Percentiles rank a stretch among this genome's conserved stretches.
phyloP scores from a whole-genome alignment of 2,888 invertebrate genomes.

The Dryomyza anilis region DNA sequence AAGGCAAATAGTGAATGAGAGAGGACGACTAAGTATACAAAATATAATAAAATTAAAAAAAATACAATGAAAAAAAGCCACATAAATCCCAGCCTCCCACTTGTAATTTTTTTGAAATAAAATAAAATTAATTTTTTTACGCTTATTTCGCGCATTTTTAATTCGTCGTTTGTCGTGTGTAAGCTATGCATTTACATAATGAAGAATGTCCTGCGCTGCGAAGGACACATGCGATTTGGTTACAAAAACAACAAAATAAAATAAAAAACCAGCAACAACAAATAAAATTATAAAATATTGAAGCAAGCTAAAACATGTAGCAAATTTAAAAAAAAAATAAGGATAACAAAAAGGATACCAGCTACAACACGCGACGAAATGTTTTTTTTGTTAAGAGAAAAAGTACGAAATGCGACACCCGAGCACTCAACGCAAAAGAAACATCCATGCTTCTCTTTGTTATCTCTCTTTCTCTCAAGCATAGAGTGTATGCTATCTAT shows the following conservation, averaged over 20 bases:
- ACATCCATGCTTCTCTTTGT: too few relatives aligned
- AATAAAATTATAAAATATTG: constrained; percentile 53
- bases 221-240: constrained; percentile 39
- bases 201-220: constrained; percentile 52
- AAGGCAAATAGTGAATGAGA: background rate
- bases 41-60: constrained; percentile 10
- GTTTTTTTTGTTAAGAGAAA: background rate
- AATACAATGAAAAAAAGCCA: background rate
- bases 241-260: constrained; percentile 16
- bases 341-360: background rate
- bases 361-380: background rate
- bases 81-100: constrained; percentile 38
- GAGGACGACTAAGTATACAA: background rate
- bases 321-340: background rate
- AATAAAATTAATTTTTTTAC: background rate
- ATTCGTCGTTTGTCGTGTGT: constrained; percentile 29
- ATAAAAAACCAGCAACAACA: constrained; percentile 31
- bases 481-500: too few relatives aligned
- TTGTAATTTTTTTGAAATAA: constrained; percentile 35
- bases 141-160: background rate
- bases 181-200: constrained; percentile 59
- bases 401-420: constrained; percentile 33
- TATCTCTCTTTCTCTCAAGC: too few relatives aligned
- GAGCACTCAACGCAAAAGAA: constrained; percentile 32
- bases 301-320: constrained; percentile 43